Evolutionary conservation across 2,113 vertebrate species (phyloP), one percentile per base, ranked within the genome.

Genomic region (Tachycineta bicolor): DNA sequence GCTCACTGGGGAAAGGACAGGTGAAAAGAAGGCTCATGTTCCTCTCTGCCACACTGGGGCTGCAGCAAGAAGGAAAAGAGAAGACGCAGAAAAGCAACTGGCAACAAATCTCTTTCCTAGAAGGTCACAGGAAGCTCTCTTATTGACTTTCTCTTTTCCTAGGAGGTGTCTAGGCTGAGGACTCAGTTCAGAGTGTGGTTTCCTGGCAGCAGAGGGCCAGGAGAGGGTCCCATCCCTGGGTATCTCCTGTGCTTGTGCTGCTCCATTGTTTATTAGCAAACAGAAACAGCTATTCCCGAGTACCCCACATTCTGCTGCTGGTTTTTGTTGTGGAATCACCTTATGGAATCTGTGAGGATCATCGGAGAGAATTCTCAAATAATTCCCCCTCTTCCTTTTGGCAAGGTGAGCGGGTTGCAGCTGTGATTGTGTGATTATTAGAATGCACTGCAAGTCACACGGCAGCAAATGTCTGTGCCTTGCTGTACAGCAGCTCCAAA

Each of bases 381-480:
- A 5, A 53, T 46, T 73, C 43, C 47, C 33, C 58, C n/a, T 46
- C 68, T 31, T 46, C 22, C 2, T 46, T 44, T 17, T 31, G 59
- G 47, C 74, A 71, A 69, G 29, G 34, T 33, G 69, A 65, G 56
- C 3, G 33, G 56, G 17, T 22, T 26, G 47, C 34, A 52, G 70
- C 84, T 76, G 2, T 93, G 59, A 93, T 82, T 63, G 43, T 14
- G 49, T 28, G 70, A 95, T 94, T 78, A 79, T 75, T 71, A 56
- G 70, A 87, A 95, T 85, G 85, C 90, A 64, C 67, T 79, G 90
- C 84, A 34, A 79, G 90, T 90, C 95, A 88, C 15, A 49, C 60
- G 59, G 60, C 77, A 68, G 69, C 47, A 87, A 89, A 68, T 25
- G 25, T 23, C 78, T 56, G 23, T 41, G 83, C 60, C 82, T 90